phyloP scores from a whole-genome alignment of 2,888 invertebrate species.

The Dermolepida albohirtum region DNA sequence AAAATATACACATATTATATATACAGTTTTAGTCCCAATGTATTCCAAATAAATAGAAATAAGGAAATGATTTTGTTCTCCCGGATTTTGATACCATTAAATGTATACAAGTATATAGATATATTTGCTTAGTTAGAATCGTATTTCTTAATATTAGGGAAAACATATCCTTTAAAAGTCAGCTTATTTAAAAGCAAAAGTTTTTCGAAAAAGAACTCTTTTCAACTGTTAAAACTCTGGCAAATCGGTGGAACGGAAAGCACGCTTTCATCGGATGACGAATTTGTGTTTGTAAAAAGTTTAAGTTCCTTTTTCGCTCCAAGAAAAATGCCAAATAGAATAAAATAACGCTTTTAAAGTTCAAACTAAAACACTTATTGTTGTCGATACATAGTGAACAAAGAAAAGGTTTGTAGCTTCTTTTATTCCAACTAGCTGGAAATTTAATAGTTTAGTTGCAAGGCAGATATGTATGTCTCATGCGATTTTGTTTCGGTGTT shows the following conservation, averaged over 20 bases:
- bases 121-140: no score
- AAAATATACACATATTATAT: no score
- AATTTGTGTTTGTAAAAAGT: conserved; percentile 22
- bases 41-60: no score
- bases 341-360: conserved; percentile 2
- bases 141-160: no score
- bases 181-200: conserved; percentile 13
- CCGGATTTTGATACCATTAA: no score
- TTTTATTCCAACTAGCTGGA: background rate
- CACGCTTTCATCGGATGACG: conserved; percentile 5
- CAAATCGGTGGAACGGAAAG: conserved; percentile 25
- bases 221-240: conserved; percentile 30
- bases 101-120: no score
- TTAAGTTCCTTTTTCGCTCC: conserved; percentile 13
- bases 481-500: no score
- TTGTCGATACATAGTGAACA: conserved; percentile 4
- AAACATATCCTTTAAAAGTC: conserved; percentile 10
- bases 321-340: conserved; percentile 28
- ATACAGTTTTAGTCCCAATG: no score
- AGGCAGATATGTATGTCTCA: no score
- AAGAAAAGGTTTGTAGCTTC: background rate
- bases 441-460: background rate
- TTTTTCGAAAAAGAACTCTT: conserved; percentile 17
- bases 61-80: no score
- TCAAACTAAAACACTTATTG: conserved; percentile 15